Percentiles rank a stretch among this genome's conserved stretches.
Evolutionary conservation across 2,113 vertebrate species (phyloP).

Genomic region (Istiophorus platypterus): DNA sequence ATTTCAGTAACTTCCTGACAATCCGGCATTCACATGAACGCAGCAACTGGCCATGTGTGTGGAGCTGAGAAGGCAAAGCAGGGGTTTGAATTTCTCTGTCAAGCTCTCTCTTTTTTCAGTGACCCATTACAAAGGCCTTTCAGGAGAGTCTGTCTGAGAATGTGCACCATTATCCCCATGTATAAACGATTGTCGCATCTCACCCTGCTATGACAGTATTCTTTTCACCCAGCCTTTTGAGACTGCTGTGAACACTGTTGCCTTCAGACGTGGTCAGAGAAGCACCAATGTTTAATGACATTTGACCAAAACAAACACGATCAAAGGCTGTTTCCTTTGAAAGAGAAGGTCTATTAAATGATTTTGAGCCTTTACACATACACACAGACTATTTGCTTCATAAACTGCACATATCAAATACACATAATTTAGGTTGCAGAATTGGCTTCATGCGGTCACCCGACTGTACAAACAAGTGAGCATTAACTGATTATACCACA

Average conservation of each 20-base stretch:
- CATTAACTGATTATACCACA: neutral
- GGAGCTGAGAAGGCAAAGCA: neutral
- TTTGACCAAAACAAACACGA: neutral
- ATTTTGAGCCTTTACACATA: neutral
- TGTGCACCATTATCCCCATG: too few species aligned
- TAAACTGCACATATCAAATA: neutral
- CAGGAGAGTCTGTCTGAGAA: neutral
- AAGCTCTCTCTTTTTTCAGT: too few species aligned
- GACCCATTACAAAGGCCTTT: neutral
- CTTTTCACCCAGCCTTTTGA: neutral
- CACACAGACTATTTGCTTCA: neutral
- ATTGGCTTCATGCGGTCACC: conserved; percentile 1
- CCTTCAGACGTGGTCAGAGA: too few species aligned
- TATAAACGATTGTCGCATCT: too few species aligned
- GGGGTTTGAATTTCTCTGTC: neutral
- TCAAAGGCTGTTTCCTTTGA: neutral
- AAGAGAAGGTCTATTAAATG: neutral
- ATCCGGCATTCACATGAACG: neutral
- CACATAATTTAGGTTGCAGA: conserved; percentile 22
- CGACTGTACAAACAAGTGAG: conserved; percentile 8
- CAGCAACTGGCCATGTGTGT: neutral
- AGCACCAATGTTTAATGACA: neutral
- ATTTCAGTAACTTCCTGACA: too few species aligned
- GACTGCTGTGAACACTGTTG: neutral
- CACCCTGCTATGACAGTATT: too few species aligned